Evolutionary conservation across 2,113 vertebrate species (phyloP).

Genomic region (Macquaria australasica): DNA sequence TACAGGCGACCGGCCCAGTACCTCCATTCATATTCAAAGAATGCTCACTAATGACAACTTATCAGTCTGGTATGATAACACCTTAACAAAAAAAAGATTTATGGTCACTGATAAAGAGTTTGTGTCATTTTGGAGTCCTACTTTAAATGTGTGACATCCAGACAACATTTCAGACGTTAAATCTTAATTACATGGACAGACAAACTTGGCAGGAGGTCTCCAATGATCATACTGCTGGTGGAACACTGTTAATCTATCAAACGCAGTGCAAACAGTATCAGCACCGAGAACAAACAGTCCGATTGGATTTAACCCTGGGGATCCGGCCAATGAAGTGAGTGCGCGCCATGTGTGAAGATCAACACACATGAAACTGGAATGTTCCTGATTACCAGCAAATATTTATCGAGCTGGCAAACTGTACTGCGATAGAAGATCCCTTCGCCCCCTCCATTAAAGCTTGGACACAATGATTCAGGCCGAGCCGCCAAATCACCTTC

Average conservation of each 20-base stretch:
- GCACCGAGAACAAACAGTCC: conserved; percentile 37
- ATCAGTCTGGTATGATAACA: conserved; percentile 3
- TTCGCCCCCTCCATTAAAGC: not conserved
- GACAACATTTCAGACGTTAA: not conserved
- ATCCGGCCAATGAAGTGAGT: conserved; percentile 24
- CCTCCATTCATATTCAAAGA: conserved; percentile 13
- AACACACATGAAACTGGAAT: conserved; percentile 23
- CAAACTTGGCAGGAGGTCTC: conserved; percentile 24
- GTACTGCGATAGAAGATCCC: not conserved
- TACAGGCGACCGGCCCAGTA: not conserved
- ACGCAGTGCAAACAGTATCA: conserved; percentile 35
- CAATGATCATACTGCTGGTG: not conserved
- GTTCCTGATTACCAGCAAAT: conserved; percentile 51
- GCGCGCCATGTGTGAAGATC: conserved; percentile 60
- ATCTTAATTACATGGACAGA: not conserved
- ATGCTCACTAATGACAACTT: not conserved
- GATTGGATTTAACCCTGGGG: conserved; percentile 26
- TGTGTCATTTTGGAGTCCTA: not conserved
- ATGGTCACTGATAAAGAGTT: not conserved
- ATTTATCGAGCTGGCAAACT: conserved; percentile 51
- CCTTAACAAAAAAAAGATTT: not conserved
- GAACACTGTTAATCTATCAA: conserved; percentile 38
- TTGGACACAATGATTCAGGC: conserved; percentile 30
- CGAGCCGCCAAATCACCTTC: conserved; percentile 38
- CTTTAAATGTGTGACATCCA: not conserved